phyloP scores from a whole-genome alignment of 2,888 invertebrate species.

The Strigamia maritima region DNA sequence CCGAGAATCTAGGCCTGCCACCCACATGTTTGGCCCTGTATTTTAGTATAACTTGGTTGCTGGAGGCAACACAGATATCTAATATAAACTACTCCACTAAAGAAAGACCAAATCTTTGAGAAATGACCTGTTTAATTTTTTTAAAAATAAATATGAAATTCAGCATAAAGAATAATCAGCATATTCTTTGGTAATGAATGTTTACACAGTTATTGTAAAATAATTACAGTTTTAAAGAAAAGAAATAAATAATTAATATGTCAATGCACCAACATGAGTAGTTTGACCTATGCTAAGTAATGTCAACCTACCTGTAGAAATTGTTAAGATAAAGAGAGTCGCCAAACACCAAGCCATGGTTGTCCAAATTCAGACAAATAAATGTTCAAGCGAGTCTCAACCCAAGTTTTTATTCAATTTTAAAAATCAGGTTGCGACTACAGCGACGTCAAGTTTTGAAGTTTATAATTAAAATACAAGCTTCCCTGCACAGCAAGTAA shows the following conservation, averaged over 20 bases:
- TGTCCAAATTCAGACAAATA: constrained; percentile 3
- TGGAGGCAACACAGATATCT: background rate
- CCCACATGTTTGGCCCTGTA: background rate
- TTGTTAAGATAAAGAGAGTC: background rate
- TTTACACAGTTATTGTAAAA: too few species aligned
- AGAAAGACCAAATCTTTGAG: background rate
- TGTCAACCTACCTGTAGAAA: background rate
- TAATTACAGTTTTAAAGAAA: too few species aligned
- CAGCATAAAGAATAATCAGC: too few species aligned
- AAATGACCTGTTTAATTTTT: background rate
- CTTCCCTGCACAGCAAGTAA: background rate
- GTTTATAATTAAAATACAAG: background rate
- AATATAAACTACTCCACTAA: background rate
- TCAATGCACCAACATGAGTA: too few species aligned
- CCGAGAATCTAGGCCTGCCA: constrained; percentile 5
- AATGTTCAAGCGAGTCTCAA: background rate
- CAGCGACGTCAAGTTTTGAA: constrained; percentile 5
- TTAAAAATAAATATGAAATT: too few species aligned
- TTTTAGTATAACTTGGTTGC: background rate
- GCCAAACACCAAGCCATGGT: background rate
- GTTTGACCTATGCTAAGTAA: background rate
- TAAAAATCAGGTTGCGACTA: constrained; percentile 5
- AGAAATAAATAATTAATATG: too few species aligned
- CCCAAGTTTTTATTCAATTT: background rate
- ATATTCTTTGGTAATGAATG: too few species aligned